phyloP scores from a whole-genome alignment of 2,888 invertebrate genomes.

The Cloeon dipterum region DNA sequence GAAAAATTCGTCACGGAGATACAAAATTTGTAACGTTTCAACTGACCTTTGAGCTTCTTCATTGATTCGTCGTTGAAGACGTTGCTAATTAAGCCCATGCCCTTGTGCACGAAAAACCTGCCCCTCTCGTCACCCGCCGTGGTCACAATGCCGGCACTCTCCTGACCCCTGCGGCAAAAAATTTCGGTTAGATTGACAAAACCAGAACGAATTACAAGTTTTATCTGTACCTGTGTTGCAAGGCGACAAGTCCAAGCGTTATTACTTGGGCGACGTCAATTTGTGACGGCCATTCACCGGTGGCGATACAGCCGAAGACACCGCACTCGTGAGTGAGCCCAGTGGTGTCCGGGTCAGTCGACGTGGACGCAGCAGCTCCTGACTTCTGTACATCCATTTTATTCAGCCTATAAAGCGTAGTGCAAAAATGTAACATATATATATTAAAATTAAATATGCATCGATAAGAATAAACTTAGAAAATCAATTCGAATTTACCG shows the following conservation, averaged over 20 bases:
- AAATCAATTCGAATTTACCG: too few relatives aligned
- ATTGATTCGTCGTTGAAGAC: conserved; percentile 82
- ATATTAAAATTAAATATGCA: too few relatives aligned
- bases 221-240: conserved; percentile 87
- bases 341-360: conserved; percentile 13
- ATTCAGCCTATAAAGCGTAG: too few relatives aligned
- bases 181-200: too few relatives aligned
- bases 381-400: too few relatives aligned
- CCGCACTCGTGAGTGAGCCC: conserved; percentile 83
- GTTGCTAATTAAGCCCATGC: conserved; percentile 88
- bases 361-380: too few relatives aligned
- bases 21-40: not conserved
- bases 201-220: too few relatives aligned
- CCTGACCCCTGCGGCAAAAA: conserved; percentile 58
- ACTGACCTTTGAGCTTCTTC: conserved; percentile 47
- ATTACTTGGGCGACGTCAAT: conserved; percentile 80
- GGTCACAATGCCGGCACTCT: conserved; percentile 93
- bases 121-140: conserved; percentile 55
- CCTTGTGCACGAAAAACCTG: conserved; percentile 68
- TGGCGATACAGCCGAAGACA: conserved; percentile 86
- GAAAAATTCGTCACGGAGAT: too few relatives aligned
- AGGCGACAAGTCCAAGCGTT: conserved; percentile 72
- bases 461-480: too few relatives aligned
- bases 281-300: conserved; percentile 76
- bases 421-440: too few relatives aligned